Evolutionary conservation across 1,140 invertebrate genomes (phyloP), one percentile per base, ranked within the genome.

Genomic region (Scaptodrosophila lebanonensis): DNA sequence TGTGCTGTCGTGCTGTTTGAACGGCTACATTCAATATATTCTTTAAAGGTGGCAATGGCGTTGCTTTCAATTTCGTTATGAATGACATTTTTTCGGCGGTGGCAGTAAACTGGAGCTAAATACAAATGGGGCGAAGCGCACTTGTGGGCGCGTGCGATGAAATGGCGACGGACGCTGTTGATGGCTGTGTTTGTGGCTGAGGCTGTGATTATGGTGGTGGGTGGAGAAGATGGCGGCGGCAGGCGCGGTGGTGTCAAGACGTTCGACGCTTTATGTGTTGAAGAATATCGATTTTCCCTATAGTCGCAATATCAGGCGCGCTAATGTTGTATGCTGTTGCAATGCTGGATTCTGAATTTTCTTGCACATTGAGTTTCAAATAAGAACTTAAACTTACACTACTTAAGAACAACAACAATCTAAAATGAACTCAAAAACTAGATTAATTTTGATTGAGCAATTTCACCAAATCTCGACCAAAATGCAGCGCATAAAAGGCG

Each of bases 11-110:
- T 20, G 94, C 88, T 12, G 93, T 93, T 85, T 94, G 93, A 90
- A 93, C 92, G 1, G 93, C 92, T 42, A 94, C 93, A 79, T 93
- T 93, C 58, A 95, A 83, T 11, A 92, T 91, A 71, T 93, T 93
- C 66, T 90, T 89, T 35, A 94, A 83, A 18, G 93, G 92, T 9
- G 94, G 94, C 65, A 93, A 88, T 65, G 83, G 73, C 29, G 68
- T 69, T 42, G 84, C 76, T 66, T 86, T 86, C 35, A 87, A 66
- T 66, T 87, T 85, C 59, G 82, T 70, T 69, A 87, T 69, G 66
- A 87, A 87, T 66, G 86, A 73, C 85, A 87, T 86, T 52, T 58
- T 73, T 62, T 32, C 39, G 52, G 47, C 47, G 51, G 17, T 54
- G 51, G 39, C 53, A 35, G 30, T 40, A 22, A 38, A 33, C 12